Conservation (phyloP, 2,113 vertebrate species). For the Petrocephalus zakoni region DNA sequence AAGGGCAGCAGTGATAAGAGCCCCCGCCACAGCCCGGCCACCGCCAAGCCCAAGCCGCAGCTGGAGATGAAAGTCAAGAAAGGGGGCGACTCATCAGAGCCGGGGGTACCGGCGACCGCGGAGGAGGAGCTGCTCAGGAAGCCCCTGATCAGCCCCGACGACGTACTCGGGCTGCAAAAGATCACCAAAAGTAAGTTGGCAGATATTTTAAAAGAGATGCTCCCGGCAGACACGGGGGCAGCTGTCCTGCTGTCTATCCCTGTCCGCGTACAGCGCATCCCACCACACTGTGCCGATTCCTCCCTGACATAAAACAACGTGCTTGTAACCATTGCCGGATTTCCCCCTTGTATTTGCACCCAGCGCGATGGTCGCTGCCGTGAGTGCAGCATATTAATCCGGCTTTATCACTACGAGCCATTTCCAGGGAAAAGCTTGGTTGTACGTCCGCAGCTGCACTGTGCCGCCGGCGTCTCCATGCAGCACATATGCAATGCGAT, state of each 20-base stretch:
- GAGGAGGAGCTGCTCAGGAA: slow-evolving; percentile 67
- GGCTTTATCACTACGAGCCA: not conserved
- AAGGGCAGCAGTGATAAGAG: slow-evolving; percentile 48
- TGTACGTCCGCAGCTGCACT: not conserved
- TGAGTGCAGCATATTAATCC: not conserved
- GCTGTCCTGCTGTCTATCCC: not conserved
- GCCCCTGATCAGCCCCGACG: slow-evolving; percentile 74
- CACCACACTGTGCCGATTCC: not conserved
- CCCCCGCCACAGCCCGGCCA: slow-evolving; percentile 47
- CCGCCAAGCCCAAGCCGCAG: slow-evolving; percentile 33
- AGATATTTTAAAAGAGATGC: not conserved
- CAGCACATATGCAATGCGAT: not conserved
- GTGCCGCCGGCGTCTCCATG: not conserved
- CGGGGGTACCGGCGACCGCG: slow-evolving; percentile 62
- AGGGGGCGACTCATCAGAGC: slow-evolving; percentile 60
- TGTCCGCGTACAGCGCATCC: not conserved
- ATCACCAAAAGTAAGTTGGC: slow-evolving; percentile 85
- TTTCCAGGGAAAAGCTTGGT: not conserved
- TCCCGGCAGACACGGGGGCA: not conserved
- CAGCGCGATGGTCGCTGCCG: not conserved
- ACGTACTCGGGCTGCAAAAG: slow-evolving; percentile 85
- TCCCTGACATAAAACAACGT: not conserved
- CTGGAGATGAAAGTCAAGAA: slow-evolving; percentile 66
- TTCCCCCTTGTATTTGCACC: not conserved
- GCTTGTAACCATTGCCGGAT: not conserved